Evolutionary conservation across 2,797 vertebrate species (phyloP).

Genomic region (Coranthus polyacanthus): DNA sequence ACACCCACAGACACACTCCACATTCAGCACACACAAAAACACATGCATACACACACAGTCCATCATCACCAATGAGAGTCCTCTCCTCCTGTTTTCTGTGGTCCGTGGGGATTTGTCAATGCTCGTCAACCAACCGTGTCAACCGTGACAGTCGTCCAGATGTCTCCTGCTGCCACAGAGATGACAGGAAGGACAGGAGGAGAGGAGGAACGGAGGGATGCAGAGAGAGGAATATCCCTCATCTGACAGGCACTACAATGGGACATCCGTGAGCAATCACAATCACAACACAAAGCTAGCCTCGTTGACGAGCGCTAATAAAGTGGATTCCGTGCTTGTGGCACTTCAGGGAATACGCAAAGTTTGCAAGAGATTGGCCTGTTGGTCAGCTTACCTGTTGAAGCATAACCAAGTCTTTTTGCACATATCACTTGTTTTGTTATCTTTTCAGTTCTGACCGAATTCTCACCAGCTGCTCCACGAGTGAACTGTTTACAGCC

Average conservation of each 20-base stretch:
- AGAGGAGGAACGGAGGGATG: slow-evolving; percentile 55
- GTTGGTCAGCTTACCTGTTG: slow-evolving; percentile 55
- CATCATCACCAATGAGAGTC: slow-evolving; percentile 74
- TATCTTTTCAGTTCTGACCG: slow-evolving; percentile 28
- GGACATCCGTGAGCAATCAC: slow-evolving; percentile 66
- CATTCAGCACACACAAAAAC: slow-evolving; percentile 27
- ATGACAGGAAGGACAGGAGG: slow-evolving; percentile 78
- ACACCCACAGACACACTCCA: too few relatives aligned
- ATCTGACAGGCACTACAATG: slow-evolving; percentile 69
- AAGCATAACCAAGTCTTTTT: slow-evolving; percentile 37
- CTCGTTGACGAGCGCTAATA: slow-evolving; percentile 66
- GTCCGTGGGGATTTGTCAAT: slow-evolving; percentile 85
- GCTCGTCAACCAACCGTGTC: slow-evolving; percentile 85
- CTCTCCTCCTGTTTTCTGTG: slow-evolving; percentile 74
- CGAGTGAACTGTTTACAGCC: not conserved
- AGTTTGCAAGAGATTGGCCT: slow-evolving; percentile 62
- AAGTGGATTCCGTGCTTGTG: slow-evolving; percentile 55
- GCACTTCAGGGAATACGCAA: slow-evolving; percentile 65
- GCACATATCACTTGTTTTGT: slow-evolving; percentile 17
- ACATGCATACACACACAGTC: slow-evolving; percentile 54
- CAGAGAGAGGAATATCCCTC: slow-evolving; percentile 64
- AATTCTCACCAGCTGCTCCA: slow-evolving; percentile 25
- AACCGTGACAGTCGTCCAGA: slow-evolving; percentile 90
- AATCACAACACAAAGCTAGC: slow-evolving; percentile 56
- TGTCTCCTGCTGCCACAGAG: slow-evolving; percentile 83